A percentile compares a stretch with the other conserved stretches of the same genome.
Evolutionary conservation across 2,888 invertebrate genomes (phyloP).

Genomic region (Chesias legatella): DNA sequence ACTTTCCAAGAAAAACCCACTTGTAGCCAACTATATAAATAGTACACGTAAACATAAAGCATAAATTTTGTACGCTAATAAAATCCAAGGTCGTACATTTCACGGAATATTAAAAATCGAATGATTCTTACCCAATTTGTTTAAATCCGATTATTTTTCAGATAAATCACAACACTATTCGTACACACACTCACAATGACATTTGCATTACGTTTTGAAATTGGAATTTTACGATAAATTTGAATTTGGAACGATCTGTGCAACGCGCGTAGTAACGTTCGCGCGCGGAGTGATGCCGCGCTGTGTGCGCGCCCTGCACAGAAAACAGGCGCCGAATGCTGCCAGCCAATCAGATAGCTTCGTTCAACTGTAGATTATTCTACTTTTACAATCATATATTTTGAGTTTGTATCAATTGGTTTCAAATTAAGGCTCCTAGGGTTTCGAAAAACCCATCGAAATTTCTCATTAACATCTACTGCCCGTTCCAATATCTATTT

Average conservation of each 20-base stretch:
- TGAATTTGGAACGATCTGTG: conserved; percentile 43
- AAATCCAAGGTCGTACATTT: conserved; percentile 26
- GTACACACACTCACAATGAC: conserved; percentile 32
- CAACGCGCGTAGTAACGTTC: conserved; percentile 53
- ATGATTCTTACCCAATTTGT: conserved; percentile 13
- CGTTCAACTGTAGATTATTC: conserved; percentile 1
- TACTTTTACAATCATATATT: too few relatives aligned
- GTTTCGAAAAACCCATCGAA: too few relatives aligned
- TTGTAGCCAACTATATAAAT: conserved; percentile 21
- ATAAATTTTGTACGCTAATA: conserved; percentile 19
- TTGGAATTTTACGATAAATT: conserved; percentile 30
- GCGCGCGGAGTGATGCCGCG: conserved; percentile 65
- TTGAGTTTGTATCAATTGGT: too few relatives aligned
- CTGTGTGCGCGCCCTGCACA: conserved; percentile 57
- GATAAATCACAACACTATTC: conserved; percentile 13
- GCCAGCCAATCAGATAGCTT: conserved; percentile 24
- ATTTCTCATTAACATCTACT: too few relatives aligned
- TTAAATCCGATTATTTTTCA: conserved; percentile 15
- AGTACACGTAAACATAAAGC: conserved; percentile 13
- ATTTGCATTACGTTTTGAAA: conserved; percentile 38
- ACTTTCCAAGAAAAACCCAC: conserved; percentile 29
- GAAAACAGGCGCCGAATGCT: conserved; percentile 47
- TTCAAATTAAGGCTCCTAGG: too few relatives aligned
- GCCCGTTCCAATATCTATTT: too few relatives aligned
- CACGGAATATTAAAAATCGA: conserved; percentile 19